Percentiles rank a stretch among this genome's conserved stretches.
These are phyloP conservation scores for Mareca penelope DNA, from an alignment of 2,797 vertebrate species.

Conservation along the genomic window DNA sequence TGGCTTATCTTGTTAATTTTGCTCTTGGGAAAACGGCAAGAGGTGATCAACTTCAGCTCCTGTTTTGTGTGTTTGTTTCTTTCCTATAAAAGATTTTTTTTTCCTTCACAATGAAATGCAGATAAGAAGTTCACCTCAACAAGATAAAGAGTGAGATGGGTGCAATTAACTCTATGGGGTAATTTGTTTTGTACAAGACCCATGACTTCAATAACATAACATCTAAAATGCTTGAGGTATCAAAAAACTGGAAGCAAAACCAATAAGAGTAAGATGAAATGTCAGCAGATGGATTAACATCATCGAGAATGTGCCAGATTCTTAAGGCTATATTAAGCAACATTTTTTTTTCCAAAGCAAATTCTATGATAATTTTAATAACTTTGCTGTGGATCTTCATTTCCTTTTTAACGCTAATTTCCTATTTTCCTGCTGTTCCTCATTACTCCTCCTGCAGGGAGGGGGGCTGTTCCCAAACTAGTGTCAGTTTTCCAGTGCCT, in stretches of 20 bases:
- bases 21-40: constrained; percentile 40
- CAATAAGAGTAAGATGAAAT: constrained; percentile 63
- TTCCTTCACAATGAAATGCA: constrained; percentile 58
- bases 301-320: constrained; percentile 45
- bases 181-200: constrained; percentile 72
- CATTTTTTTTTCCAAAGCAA: constrained; percentile 17
- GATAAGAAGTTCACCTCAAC: constrained; percentile 67
- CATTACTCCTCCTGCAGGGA: neutral
- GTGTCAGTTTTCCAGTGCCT: neutral
- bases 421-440: constrained; percentile 7
- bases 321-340: constrained; percentile 69
- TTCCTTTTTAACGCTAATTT: constrained; percentile 24
- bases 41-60: constrained; percentile 15
- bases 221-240: constrained; percentile 70
- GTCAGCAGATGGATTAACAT: constrained; percentile 69
- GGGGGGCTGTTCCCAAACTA: neutral
- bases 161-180: constrained; percentile 66
- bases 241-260: constrained; percentile 68
- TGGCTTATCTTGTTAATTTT: constrained; percentile 32
- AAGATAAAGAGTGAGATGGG: constrained; percentile 63
- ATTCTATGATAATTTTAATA: constrained; percentile 59
- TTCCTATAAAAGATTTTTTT: constrained; percentile 45
- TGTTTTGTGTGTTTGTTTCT: constrained; percentile 13
- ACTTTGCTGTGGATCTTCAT: neutral
- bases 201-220: constrained; percentile 65